Evolutionary conservation across 2,888 invertebrate genomes (phyloP).

Genomic region (Leptothorax acervorum): DNA sequence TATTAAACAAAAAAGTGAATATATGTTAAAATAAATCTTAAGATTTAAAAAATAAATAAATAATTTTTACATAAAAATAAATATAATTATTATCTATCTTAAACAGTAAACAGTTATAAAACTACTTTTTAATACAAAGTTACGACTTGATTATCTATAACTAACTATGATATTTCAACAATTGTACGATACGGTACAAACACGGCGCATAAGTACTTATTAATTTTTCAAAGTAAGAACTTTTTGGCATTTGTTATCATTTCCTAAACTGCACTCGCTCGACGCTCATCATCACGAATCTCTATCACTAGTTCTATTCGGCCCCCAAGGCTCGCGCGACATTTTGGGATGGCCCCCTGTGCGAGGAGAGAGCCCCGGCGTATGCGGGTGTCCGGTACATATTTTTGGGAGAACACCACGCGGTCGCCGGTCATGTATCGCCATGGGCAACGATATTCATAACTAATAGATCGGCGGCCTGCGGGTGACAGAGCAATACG

Average conservation of each 20-base stretch:
- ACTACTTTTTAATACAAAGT: background rate
- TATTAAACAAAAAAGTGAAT: too few species aligned
- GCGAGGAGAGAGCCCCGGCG: constrained; percentile 53
- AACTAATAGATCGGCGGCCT: constrained; percentile 84
- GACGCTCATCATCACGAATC: background rate
- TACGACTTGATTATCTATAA: background rate
- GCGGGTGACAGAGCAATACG: constrained; percentile 85
- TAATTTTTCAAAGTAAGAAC: background rate
- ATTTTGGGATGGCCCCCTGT: constrained; percentile 28
- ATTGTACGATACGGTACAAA: background rate
- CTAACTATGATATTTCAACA: background rate
- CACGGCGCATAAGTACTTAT: background rate
- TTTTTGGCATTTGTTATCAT: background rate
- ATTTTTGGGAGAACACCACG: constrained; percentile 81
- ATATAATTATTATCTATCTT: background rate
- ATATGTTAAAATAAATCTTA: background rate
- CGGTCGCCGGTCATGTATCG: constrained; percentile 82
- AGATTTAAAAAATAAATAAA: background rate
- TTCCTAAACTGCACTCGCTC: background rate
- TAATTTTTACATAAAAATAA: background rate
- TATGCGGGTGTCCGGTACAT: constrained; percentile 77
- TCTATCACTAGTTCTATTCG: background rate
- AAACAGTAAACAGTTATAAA: background rate
- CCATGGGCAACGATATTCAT: constrained; percentile 85
- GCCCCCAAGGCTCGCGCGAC: constrained; percentile 22